Conservation (phyloP, 1,140 invertebrate genomes). For the Drosophila bocki region DNA sequence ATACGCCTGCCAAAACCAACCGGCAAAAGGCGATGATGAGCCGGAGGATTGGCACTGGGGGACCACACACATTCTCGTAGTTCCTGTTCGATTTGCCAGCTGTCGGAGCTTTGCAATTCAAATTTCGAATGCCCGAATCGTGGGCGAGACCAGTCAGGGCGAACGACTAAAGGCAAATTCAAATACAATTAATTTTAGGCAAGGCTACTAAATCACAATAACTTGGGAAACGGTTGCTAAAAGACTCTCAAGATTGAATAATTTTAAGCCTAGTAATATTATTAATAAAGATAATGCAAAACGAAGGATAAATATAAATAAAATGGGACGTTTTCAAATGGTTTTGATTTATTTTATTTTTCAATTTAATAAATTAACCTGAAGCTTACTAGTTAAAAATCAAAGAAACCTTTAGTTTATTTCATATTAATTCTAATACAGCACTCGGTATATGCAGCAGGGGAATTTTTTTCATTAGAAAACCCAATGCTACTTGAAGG, state of each 20-base stretch:
- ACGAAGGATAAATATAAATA: not conserved
- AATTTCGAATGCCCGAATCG: slow-evolving; percentile 39
- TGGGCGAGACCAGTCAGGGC: slow-evolving; percentile 4
- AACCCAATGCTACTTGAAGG: slow-evolving; percentile 6
- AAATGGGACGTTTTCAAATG: not conserved
- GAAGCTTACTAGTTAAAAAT: no score
- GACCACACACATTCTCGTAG: slow-evolving; percentile 22
- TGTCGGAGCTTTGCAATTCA: slow-evolving; percentile 72
- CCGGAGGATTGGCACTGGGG: slow-evolving; percentile 5
- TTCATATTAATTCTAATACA: not conserved
- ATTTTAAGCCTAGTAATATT: not conserved
- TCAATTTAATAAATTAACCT: not conserved
- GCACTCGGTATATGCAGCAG: slow-evolving; percentile 28
- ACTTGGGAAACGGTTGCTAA: not conserved
- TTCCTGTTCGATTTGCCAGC: slow-evolving; percentile 39
- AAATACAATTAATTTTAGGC: slow-evolving; percentile 20
- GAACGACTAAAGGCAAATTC: slow-evolving; percentile 19
- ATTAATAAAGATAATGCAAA: no score
- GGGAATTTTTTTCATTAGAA: slow-evolving; percentile 60
- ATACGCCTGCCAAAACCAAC: slow-evolving; percentile 32
- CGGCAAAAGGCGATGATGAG: slow-evolving; percentile 36
- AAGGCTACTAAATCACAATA: slow-evolving; percentile 4
- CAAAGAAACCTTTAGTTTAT: not conserved
- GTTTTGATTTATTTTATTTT: no score
- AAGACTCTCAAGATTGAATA: not conserved